Conservation (phyloP, 2,797 vertebrate species). For the Lates japonicus region DNA sequence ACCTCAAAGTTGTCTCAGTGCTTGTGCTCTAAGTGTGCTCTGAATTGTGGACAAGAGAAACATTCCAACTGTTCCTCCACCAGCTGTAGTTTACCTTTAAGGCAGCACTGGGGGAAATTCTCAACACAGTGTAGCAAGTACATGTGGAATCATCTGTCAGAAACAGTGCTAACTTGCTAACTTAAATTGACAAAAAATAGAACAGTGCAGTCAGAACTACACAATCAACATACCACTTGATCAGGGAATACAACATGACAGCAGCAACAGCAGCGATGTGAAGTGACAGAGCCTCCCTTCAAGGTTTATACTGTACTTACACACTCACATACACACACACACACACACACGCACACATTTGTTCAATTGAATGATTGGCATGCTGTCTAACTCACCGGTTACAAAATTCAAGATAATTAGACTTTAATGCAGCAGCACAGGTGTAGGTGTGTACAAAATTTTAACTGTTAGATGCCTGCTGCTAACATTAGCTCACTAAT, state of each 20-base stretch:
- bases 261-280: slow-evolving; percentile 16
- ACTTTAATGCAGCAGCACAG: slow-evolving; percentile 5
- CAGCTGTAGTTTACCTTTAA: background rate
- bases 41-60: slow-evolving; percentile 6
- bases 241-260: slow-evolving; percentile 31
- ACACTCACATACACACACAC: slow-evolving; percentile 6
- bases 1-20: background rate
- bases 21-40: background rate
- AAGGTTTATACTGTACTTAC: slow-evolving; percentile 9
- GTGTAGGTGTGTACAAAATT: slow-evolving; percentile 9
- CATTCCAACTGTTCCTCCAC: background rate
- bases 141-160: background rate
- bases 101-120: slow-evolving; percentile 5
- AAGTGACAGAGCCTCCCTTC: slow-evolving; percentile 31
- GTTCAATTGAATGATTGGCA: slow-evolving; percentile 43
- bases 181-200: background rate
- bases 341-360: background rate
- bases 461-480: slow-evolving; percentile 20
- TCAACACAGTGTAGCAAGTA: background rate
- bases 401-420: slow-evolving; percentile 10
- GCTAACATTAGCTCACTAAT: slow-evolving; percentile 15
- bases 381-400: slow-evolving; percentile 10
- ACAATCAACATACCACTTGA: slow-evolving; percentile 1
- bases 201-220: background rate
- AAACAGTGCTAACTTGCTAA: background rate